These are phyloP conservation scores for Philaenus spumarius DNA, from an alignment of 1,140 invertebrate genomes.

Conservation along the genomic window DNA sequence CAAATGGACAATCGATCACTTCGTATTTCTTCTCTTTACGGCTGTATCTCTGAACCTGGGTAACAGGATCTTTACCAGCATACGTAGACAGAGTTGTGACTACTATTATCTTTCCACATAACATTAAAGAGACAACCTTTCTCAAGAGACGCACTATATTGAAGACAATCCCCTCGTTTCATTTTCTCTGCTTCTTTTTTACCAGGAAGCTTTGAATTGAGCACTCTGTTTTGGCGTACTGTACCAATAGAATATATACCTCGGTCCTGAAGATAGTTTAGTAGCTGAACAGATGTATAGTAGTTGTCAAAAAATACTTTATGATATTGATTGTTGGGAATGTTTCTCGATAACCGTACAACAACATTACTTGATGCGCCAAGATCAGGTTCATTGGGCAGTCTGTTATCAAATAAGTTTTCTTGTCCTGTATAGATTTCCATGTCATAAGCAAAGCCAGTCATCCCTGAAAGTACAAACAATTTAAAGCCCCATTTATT, in stretches of 20 bases:
- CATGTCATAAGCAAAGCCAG: conserved; percentile 36
- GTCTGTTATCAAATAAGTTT: conserved; percentile 11
- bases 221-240: conserved; percentile 25
- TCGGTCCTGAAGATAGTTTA: conserved; percentile 24
- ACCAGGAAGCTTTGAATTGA: conserved; percentile 24
- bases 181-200: conserved; percentile 1
- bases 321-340: conserved; percentile 16
- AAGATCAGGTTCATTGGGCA: conserved; percentile 20
- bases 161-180: background rate
- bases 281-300: conserved; percentile 21
- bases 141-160: too few species aligned
- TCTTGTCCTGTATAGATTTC: conserved; percentile 34
- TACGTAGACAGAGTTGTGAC: conserved; percentile 1
- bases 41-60: background rate
- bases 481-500: conserved; percentile 26
- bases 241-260: conserved; percentile 27
- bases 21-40: conserved; percentile 7
- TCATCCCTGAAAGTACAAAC: conserved; percentile 37
- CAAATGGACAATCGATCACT: background rate
- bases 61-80: conserved; percentile 5
- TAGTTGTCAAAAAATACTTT: conserved; percentile 27
- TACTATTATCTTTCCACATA: conserved; percentile 12
- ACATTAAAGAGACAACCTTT: conserved; percentile 4
- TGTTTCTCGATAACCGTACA: conserved; percentile 17
- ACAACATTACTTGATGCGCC: conserved; percentile 23